A percentile compares a stretch with the other conserved stretches of the same genome.
Conservation (phyloP, 2,797 vertebrate species). For the Novumbra hubbsi region DNA sequence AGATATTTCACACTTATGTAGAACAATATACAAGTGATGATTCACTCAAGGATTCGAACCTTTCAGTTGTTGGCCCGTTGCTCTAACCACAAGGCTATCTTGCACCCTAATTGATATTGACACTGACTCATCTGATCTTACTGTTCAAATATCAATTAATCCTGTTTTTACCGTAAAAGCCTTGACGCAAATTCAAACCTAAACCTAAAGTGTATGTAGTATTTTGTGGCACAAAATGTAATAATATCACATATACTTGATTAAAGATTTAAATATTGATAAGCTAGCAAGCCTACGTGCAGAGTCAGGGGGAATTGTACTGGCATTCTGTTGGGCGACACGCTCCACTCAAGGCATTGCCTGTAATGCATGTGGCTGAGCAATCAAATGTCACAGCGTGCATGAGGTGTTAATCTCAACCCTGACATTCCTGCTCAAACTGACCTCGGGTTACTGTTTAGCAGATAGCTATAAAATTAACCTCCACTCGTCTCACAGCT, state of each 20-base stretch:
- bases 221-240: not conserved
- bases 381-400: slow-evolving; percentile 5
- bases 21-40: no score
- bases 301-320: not conserved
- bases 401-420: slow-evolving; percentile 1
- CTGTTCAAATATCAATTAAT: no score
- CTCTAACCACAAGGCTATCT: no score
- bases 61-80: no score
- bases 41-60: no score
- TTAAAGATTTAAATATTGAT: not conserved
- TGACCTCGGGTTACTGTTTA: not conserved
- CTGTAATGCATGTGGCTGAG: slow-evolving; percentile 1
- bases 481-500: not conserved
- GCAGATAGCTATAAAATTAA: not conserved
- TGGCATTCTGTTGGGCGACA: not conserved
- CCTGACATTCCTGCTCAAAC: not conserved
- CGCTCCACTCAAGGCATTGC: not conserved
- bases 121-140: no score
- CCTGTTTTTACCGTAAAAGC: no score
- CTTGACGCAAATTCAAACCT: not conserved
- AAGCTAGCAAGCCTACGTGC: not conserved
- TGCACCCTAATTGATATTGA: no score
- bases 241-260: not conserved
- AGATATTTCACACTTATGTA: no score
- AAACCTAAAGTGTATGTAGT: not conserved